These are phyloP conservation scores for Globodera ellingtonae DNA, from an alignment of 1,140 invertebrate species.

Conservation along the genomic window DNA sequence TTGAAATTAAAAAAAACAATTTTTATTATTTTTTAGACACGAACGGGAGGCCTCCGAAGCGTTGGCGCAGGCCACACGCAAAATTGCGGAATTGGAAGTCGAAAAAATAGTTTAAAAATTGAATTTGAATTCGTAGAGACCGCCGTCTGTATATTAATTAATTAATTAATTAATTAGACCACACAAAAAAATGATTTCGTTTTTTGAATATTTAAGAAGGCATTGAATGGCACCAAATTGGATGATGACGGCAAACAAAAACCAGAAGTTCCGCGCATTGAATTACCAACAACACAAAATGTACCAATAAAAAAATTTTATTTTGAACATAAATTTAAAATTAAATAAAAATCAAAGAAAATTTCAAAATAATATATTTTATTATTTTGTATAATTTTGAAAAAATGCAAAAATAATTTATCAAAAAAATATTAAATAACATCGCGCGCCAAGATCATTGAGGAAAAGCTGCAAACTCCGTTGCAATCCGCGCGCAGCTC, in stretches of 20 bases:
- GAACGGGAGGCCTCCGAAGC: slow-evolving; percentile 1
- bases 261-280: background rate
- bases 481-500: background rate
- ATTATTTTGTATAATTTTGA: too few relatives aligned
- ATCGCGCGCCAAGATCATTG: background rate
- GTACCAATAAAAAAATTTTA: background rate
- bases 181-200: background rate
- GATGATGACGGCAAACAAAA: background rate
- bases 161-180: too few relatives aligned
- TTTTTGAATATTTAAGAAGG: background rate
- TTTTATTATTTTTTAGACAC: background rate
- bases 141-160: too few relatives aligned
- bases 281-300: background rate
- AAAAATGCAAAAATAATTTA: too few relatives aligned
- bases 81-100: slow-evolving; percentile 18
- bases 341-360: background rate
- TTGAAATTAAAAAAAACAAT: background rate
- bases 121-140: background rate
- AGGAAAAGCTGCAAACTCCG: background rate
- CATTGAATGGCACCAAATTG: background rate
- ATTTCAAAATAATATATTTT: too few relatives aligned
- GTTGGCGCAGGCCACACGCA: slow-evolving; percentile 7
- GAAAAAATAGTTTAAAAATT: background rate
- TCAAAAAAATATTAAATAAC: too few relatives aligned
- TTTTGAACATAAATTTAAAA: background rate